phyloP scores from a whole-genome alignment of 2,888 invertebrate species.

The Pherbina coryleti region DNA sequence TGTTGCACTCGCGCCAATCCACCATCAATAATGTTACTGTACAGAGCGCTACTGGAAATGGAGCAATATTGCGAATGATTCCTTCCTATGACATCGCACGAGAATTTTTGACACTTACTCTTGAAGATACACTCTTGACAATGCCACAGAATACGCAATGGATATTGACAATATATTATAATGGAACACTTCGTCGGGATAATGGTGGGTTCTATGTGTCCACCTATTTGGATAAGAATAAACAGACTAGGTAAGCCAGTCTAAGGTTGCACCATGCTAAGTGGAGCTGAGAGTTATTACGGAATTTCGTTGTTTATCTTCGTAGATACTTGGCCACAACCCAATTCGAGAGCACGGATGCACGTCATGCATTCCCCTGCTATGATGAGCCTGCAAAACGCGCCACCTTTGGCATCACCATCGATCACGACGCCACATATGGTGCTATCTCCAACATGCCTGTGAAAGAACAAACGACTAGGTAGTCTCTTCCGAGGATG shows the following conservation, averaged over 20 bases:
- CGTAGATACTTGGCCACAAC: constrained; percentile 75
- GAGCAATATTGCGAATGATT: constrained; percentile 20
- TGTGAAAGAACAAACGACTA: constrained; percentile 42
- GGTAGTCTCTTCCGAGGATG: constrained; percentile 40
- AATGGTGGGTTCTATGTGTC: constrained; percentile 78
- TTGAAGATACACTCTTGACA: not conserved
- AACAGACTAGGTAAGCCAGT: not conserved
- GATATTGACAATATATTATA: constrained; percentile 72
- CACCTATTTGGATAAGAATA: constrained; percentile 66
- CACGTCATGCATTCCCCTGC: constrained; percentile 81
- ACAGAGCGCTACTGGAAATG: constrained; percentile 25
- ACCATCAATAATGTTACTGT: constrained; percentile 51
- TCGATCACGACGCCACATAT: constrained; percentile 59
- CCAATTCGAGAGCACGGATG: constrained; percentile 77
- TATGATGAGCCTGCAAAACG: constrained; percentile 80
- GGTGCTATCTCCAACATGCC: constrained; percentile 71
- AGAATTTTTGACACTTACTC: constrained; percentile 58
- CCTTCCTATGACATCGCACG: constrained; percentile 47
- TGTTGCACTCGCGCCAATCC: constrained; percentile 58
- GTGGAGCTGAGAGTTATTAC: not conserved
- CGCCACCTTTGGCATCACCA: constrained; percentile 71
- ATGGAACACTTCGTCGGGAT: constrained; percentile 73
- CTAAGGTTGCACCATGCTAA: not conserved
- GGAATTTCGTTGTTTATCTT: not conserved
- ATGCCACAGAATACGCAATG: constrained; percentile 67